Evolutionary conservation across 2,888 invertebrate genomes (phyloP), one percentile per base, ranked within the genome.

Genomic region (Tetranychus piercei): DNA sequence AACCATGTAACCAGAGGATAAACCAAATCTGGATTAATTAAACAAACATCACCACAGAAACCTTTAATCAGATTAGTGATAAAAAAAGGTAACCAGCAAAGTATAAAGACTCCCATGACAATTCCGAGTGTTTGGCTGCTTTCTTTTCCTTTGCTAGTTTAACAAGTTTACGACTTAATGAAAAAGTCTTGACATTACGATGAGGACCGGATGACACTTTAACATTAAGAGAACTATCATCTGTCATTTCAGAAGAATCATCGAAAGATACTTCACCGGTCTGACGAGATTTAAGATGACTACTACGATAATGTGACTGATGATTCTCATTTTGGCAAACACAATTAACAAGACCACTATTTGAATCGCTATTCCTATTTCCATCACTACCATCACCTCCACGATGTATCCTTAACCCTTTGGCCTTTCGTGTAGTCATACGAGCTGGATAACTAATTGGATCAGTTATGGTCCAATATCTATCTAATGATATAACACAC

Each of bases 81-180:
- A 83, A 96, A 96, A 84, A 96, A 96, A 77, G 96, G 96, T 80
- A 95, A 86, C 76, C 95, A 96, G 83, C 95, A 96, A 79, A 94
- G 88, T 81, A 95, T 94, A 82, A 95, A 95, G 5, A 84, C 83
- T 76, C 94, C 94, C 90, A 95, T 94, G 80, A 95, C 94, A 81
- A 95, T 94, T 72, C 94, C 95, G 79, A 96, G 84, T 9, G 95
- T 96, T 95, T 95, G 6, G 96, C 96, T 9, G 96, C 96, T 82
- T 96, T 96, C 83, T 94, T 94, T 83, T 95, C 96, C 94, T 79
- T 94, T 73, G 95, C 92, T 80, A 96, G 91, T 84, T 95, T 95
- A 18, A 94, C 92, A 77, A 96, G 84, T 82, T 94, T 94, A 45
- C 94, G 87, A 78, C 93, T 93, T 23, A 95, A 84, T 7, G 94